Conservation (phyloP, 2,888 invertebrate genomes). For the Quadriops clusia region DNA sequence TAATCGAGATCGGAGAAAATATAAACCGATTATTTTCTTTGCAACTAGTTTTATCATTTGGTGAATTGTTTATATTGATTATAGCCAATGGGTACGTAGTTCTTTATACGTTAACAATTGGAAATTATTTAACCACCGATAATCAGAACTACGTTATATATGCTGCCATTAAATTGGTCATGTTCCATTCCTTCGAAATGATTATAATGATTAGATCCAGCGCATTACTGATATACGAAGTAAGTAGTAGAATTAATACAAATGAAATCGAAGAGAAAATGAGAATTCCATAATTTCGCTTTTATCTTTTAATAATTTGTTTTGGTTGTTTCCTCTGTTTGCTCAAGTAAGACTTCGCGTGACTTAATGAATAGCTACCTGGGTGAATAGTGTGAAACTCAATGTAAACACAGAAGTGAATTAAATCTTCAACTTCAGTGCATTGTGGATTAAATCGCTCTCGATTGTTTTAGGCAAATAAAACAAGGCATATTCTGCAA, state of each 20-base stretch:
- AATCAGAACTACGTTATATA: conserved; percentile 5
- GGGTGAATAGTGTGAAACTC: no score
- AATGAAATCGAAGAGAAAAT: no score
- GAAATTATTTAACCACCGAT: conserved; percentile 1
- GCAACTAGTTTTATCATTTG: conserved; percentile 8
- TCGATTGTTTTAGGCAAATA: conserved; percentile 18
- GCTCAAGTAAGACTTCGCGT: conserved; percentile 7
- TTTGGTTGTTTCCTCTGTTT: no score
- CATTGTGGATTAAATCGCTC: no score
- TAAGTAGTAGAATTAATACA: no score
- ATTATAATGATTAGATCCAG: conserved; percentile 9
- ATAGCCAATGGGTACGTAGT: conserved; percentile 12
- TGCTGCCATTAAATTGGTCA: conserved; percentile 5
- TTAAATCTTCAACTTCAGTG: no score
- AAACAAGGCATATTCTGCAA: conserved; percentile 15
- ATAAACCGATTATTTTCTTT: conserved; percentile 8
- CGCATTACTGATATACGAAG: no score
- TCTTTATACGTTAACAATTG: conserved; percentile 10
- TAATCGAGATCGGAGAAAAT: conserved; percentile 7
- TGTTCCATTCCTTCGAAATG: conserved; percentile 8
- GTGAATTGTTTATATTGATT: conserved; percentile 7
- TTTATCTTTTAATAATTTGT: no score
- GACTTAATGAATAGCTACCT: not conserved
- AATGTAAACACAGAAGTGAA: no score
- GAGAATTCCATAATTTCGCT: no score